These are phyloP conservation scores for Scelioninae gen. 1 DNA, from an alignment of 2,888 invertebrate genomes.

Conservation along the genomic window DNA sequence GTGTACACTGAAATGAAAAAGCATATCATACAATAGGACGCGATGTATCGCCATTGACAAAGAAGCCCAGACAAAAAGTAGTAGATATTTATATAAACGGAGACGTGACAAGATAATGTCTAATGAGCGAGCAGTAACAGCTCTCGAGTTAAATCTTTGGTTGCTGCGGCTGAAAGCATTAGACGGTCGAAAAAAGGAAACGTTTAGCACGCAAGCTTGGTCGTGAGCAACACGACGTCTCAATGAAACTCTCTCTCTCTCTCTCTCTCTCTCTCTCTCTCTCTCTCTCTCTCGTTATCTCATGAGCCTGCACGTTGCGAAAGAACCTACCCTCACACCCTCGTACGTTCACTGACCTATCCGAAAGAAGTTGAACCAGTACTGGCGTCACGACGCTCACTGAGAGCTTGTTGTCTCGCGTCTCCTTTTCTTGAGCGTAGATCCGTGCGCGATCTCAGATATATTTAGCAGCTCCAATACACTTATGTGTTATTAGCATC, in stretches of 20 bases:
- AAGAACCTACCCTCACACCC: slow-evolving; percentile 59
- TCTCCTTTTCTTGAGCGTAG: slow-evolving; percentile 52
- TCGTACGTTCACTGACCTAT: slow-evolving; percentile 68
- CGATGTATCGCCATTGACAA: too few species aligned
- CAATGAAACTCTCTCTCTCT: slow-evolving; percentile 38
- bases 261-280: too few species aligned
- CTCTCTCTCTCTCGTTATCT: too few species aligned
- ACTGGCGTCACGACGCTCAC: slow-evolving; percentile 65
- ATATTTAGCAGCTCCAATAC: too few species aligned
- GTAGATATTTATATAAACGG: slow-evolving; percentile 19
- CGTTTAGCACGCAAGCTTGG: slow-evolving; percentile 33
- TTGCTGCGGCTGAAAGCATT: slow-evolving; percentile 18
- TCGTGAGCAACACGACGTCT: slow-evolving; percentile 21
- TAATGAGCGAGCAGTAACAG: slow-evolving; percentile 22
- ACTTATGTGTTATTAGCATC: too few species aligned
- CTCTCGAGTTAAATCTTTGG: slow-evolving; percentile 27
- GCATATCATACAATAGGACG: too few species aligned
- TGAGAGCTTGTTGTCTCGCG: slow-evolving; percentile 45
- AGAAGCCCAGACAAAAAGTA: too few species aligned
- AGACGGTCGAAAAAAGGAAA: slow-evolving; percentile 10
- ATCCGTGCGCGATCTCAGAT: too few species aligned
- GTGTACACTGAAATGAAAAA: too few species aligned
- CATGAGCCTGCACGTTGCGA: slow-evolving; percentile 21
- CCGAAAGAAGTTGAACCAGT: slow-evolving; percentile 58
- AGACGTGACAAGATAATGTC: not conserved